Base-by-base conservation (phyloP, 1,140 invertebrate genomes). In the Acromyrmex heyeri region DNA sequence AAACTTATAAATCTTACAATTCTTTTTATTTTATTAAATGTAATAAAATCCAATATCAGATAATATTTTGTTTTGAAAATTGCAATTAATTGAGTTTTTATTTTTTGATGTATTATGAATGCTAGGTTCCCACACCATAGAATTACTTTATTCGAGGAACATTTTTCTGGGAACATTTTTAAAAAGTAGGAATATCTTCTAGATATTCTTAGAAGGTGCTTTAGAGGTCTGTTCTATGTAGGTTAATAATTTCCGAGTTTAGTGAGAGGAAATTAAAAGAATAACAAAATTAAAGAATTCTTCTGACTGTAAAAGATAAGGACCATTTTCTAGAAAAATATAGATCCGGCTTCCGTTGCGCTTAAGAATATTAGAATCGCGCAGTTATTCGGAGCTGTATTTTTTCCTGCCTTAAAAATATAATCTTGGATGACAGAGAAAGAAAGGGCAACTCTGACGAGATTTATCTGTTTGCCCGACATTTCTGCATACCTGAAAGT, bases 381-480 rank as follows among this genome's bases (percentile, higher is more conserved):
- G 0, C 44, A 79, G 61, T 78, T 79, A 79, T 38, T 79, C 27
- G 14, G 18, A 50, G 10, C 8, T 18, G 44, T 78, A 77, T 62
- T 44, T 76, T 67, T 79, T 79, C 12, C 14, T 67, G n/a, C 61
- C 3, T 78, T 50, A 64, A 64, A 44, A 67, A 48, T 76, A 59
- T 50, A 65, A 53, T 67, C 27, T 79, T 38, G 24, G 12, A 7
- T 53, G 44, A 44, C 61, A 50, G 44, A 50, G 44, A 79, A 65
- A 67, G 27, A 34, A 79, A 79, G 48, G n/a, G 16, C 27, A 27
- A 24, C 44, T 79, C 44, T 24, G 61, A 62, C 62, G 67, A 78
- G 44, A 78, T 78, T 78, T 78, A 78, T 78, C 62, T 78, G 76
- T 78, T 78, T 78, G 76, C 76, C 62, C 76, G 44, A 65, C 24